Evolutionary conservation across 2,797 vertebrate species (phyloP), one percentile per base, ranked within the genome.

Genomic region (Manis javanica): DNA sequence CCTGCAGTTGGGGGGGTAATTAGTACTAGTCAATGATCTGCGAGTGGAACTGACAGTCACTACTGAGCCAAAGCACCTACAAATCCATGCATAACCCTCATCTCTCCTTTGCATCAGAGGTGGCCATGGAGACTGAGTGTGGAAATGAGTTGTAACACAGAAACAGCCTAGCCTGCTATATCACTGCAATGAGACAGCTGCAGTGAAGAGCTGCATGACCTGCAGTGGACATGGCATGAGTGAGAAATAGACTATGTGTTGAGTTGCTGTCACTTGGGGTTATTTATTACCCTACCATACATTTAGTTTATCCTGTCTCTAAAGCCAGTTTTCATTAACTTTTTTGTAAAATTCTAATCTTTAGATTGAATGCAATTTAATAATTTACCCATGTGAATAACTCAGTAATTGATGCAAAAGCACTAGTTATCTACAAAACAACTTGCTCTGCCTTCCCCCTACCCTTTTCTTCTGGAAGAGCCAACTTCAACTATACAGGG

Each of bases 251-350:
- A 12, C 31, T 74, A 31, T 37, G 37, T 15, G 34, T 21, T n/a
- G 42, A 93, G 57, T 7, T 78, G 51, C 24, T 85, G 1, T 69
- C 37, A 89, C 46, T 24, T 79, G 29, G 42, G 49, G 31, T 83
- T 90, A 7, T 66, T 93, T 81, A 89, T 82, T 77, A 74, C 8
- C 49, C 61, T 8, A 78, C 26, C 15, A 37, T 31, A 93, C 71
- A 3, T 87, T 46, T 59, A 66, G 5, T 59, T 11, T 88, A 39
- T 37, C 42, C 42, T 24, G 39, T 42, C 21, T 64, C 37, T 49
- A 63, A 88, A 85, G 15, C 8, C 57, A 82, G 39, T 57, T 96
- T 94, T 90, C 24, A 82, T 63, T 49, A 94, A 82, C 12, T 61
- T 26, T 92, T 42, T 46, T 46, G 46, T 46, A 92, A 16, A 51